Percentiles rank a stretch among this genome's conserved stretches.
phyloP scores from a whole-genome alignment of 2,888 invertebrate genomes.

The Cataglyphis altisquamis region DNA sequence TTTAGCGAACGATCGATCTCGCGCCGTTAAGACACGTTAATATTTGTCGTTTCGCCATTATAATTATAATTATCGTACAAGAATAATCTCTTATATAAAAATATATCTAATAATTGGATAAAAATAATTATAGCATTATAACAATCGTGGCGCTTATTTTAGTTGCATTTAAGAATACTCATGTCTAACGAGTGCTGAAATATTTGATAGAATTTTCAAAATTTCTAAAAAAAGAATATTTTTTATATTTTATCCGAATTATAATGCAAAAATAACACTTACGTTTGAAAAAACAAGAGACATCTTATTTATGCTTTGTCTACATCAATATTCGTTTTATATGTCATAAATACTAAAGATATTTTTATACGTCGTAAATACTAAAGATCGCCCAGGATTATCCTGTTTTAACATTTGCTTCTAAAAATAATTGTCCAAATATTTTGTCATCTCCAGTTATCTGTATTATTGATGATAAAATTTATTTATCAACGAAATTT shows the following conservation, averaged over 20 bases:
- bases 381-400: not conserved
- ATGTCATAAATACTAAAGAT: not conserved
- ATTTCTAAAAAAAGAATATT: too few relatives aligned
- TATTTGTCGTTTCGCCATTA: conserved; percentile 11
- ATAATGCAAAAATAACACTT: not conserved
- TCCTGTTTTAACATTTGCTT: not conserved
- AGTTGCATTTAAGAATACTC: not conserved
- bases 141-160: not conserved
- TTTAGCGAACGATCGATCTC: conserved; percentile 56
- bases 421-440: not conserved
- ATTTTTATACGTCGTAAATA: not conserved
- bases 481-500: conserved; percentile 30
- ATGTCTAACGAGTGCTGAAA: not conserved
- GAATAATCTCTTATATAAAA: conserved; percentile 10
- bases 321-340: not conserved
- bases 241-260: not conserved
- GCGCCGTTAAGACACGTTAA: conserved; percentile 45
- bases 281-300: not conserved
- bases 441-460: conserved; percentile 11
- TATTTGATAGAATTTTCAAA: not conserved
- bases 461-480: conserved; percentile 29
- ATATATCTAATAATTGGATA: conserved; percentile 6
- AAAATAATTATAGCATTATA: conserved; percentile 19
- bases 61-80: conserved; percentile 12
- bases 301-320: not conserved